Evolutionary conservation across 2,888 invertebrate species (phyloP).

Genomic region (Atrina japonica): DNA sequence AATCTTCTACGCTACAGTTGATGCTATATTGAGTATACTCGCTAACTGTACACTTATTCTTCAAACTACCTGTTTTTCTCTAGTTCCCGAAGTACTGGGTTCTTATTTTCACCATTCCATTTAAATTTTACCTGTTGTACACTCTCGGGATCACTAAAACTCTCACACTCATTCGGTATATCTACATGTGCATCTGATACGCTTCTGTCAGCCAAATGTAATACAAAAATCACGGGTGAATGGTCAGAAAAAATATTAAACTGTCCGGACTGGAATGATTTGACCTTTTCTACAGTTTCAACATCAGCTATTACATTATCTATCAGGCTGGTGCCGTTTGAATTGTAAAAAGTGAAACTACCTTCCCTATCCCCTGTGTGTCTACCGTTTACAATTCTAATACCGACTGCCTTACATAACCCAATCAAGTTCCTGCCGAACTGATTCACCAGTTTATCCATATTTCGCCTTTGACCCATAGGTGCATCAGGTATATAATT

Average conservation of each 20-base stretch:
- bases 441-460: not conserved
- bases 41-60: not conserved
- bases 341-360: not conserved
- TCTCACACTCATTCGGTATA: not conserved
- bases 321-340: conserved; percentile 1
- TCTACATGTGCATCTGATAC: not conserved
- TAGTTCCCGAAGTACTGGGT: not conserved
- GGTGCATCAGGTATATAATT: not conserved
- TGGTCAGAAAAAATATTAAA: conserved; percentile 5
- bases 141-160: not conserved
- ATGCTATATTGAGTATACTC: not conserved
- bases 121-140: not conserved
- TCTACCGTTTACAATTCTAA: too few relatives aligned
- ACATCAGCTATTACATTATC: not conserved
- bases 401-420: not conserved
- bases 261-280: not conserved
- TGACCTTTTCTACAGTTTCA: not conserved
- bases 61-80: not conserved
- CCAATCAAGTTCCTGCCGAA: conserved; percentile 1
- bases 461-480: not conserved
- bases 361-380: not conserved
- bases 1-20: conserved; percentile 4
- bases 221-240: conserved; percentile 1
- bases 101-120: not conserved
- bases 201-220: too few relatives aligned